These are phyloP conservation scores for Jordanella pulchra DNA, from an alignment of 2,797 vertebrate genomes.

Conservation along the genomic window DNA sequence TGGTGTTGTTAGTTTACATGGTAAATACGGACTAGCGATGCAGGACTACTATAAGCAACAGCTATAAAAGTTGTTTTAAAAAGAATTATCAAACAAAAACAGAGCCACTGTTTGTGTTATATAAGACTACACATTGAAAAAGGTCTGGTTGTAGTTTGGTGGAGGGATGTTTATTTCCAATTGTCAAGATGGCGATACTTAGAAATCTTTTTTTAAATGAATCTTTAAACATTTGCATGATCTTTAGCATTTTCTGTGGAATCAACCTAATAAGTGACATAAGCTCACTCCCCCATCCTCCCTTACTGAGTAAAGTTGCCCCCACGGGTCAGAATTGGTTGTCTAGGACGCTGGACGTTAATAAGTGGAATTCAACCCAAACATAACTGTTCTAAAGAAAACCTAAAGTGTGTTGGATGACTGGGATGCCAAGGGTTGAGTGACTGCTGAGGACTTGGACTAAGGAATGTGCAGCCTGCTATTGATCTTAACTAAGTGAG, in stretches of 20 bases:
- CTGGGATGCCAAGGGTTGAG: conserved; percentile 69
- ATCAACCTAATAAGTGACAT: conserved; percentile 65
- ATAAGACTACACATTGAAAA: background rate
- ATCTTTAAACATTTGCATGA: background rate
- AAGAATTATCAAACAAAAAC: too few species aligned
- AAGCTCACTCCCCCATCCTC: conserved; percentile 58
- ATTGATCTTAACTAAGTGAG: conserved; percentile 73
- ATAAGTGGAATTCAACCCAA: conserved; percentile 74
- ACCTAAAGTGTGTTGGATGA: conserved; percentile 66
- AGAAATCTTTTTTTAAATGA: background rate
- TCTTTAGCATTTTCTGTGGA: conserved; percentile 24
- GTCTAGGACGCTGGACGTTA: conserved; percentile 65
- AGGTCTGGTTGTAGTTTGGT: background rate
- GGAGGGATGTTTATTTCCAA: background rate
- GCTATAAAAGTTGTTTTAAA: background rate
- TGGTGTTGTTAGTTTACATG: background rate
- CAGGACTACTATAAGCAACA: background rate
- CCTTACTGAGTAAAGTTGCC: conserved; percentile 35
- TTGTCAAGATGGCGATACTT: background rate
- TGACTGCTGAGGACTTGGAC: conserved; percentile 60
- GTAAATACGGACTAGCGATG: background rate
- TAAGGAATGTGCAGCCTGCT: conserved; percentile 71
- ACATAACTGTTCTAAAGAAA: conserved; percentile 64
- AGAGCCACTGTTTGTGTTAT: background rate
- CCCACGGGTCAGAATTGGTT: conserved; percentile 71